These are phyloP conservation scores for Eciton burchellii DNA, from an alignment of 1,140 invertebrate genomes.

Conservation along the genomic window DNA sequence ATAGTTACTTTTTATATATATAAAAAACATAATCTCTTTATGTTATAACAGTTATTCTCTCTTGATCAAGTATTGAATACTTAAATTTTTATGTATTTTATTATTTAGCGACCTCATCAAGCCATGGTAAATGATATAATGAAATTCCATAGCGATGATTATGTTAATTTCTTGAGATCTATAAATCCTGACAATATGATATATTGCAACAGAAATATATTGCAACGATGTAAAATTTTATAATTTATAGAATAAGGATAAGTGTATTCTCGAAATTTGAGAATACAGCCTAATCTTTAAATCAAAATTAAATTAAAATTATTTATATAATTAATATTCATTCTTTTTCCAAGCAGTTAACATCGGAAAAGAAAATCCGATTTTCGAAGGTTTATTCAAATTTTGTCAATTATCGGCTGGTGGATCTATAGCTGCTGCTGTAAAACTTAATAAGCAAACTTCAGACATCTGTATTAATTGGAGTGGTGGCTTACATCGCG, in stretches of 20 bases:
- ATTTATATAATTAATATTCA: constrained; percentile 5
- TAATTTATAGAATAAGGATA: neutral
- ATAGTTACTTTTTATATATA: neutral
- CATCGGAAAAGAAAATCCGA: constrained; percentile 99
- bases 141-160: constrained; percentile 99
- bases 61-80: neutral
- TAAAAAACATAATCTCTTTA: constrained; percentile 25
- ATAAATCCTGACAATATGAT: constrained; percentile 99
- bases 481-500: constrained; percentile 99
- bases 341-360: constrained; percentile 90
- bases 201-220: constrained; percentile 99
- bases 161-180: constrained; percentile 98
- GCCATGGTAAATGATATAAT: constrained; percentile 99
- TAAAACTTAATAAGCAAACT: constrained; percentile 98
- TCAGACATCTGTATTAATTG: constrained; percentile 99
- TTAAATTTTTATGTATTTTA: constrained; percentile 60
- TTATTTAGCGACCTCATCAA: constrained; percentile 96
- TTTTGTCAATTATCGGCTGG: constrained; percentile 99
- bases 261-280: too few relatives aligned
- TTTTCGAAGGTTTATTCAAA: constrained; percentile 98
- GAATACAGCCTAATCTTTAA: too few relatives aligned
- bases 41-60: neutral
- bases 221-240: constrained; percentile 95
- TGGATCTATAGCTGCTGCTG: constrained; percentile 98
- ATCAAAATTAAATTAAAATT: too few relatives aligned